Evolutionary conservation across 1,140 invertebrate genomes (phyloP).

Genomic region (Drosophila suzukii): DNA sequence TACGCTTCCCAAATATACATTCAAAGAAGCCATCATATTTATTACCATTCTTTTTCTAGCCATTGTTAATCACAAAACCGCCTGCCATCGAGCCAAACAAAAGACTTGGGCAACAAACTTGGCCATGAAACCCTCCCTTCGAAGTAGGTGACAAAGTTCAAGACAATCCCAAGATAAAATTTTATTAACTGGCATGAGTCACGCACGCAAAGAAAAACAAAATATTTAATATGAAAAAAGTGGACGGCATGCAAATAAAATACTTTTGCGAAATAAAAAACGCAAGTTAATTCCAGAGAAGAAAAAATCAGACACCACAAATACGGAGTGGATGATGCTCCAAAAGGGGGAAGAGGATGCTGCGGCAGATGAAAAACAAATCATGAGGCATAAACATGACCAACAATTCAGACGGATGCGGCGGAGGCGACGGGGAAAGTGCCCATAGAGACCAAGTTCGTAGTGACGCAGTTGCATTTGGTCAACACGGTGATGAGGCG

Average conservation of each 20-base stretch:
- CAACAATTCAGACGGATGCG: constrained; percentile 27
- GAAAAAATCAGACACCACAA: constrained; percentile 31
- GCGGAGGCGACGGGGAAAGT: constrained; percentile 35
- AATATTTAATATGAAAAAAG: constrained; percentile 23
- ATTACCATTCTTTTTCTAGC: neutral
- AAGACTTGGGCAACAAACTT: constrained; percentile 77
- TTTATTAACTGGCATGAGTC: constrained; percentile 57
- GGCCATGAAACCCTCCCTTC: constrained; percentile 35
- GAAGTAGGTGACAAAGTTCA: constrained; percentile 40
- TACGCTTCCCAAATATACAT: neutral
- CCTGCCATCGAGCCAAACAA: constrained; percentile 32
- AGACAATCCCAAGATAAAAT: constrained; percentile 37
- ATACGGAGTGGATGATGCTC: neutral
- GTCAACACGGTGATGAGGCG: constrained; percentile 59
- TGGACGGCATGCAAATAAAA: constrained; percentile 43
- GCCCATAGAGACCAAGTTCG: constrained; percentile 20
- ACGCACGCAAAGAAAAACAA: constrained; percentile 27
- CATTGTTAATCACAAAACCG: constrained; percentile 23
- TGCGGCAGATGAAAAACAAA: constrained; percentile 56
- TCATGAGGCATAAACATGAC: constrained; percentile 69
- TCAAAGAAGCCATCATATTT: constrained; percentile 12
- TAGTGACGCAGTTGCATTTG: constrained; percentile 76
- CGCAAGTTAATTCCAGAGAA: constrained; percentile 65
- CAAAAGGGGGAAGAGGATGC: constrained; percentile 18
- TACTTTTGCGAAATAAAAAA: constrained; percentile 60